Conservation (phyloP, 2,888 invertebrate genomes). For the Brachypterus glaber region DNA sequence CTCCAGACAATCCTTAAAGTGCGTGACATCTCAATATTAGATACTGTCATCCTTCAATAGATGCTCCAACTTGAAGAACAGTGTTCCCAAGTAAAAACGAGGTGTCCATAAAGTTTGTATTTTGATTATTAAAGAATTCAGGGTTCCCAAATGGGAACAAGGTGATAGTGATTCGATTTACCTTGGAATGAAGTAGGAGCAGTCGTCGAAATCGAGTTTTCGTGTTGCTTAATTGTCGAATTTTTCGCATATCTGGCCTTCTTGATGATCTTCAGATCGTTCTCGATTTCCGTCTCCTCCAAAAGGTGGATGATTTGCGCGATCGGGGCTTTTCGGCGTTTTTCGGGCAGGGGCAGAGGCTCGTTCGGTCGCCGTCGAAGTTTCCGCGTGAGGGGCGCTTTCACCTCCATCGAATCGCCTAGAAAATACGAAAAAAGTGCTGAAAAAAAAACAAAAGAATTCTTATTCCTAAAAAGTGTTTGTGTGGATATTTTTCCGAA, state of each 20-base stretch:
- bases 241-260: slow-evolving; percentile 47
- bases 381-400: slow-evolving; percentile 92
- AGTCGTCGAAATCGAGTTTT: background rate
- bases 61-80: too few species aligned
- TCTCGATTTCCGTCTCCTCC: slow-evolving; percentile 82
- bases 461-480: background rate
- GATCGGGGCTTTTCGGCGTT: slow-evolving; percentile 75
- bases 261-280: slow-evolving; percentile 64
- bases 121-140: too few species aligned
- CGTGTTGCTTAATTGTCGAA: slow-evolving; percentile 25
- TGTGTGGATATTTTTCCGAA: too few species aligned
- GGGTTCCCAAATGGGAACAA: too few species aligned
- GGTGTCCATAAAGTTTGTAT: too few species aligned
- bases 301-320: slow-evolving; percentile 77
- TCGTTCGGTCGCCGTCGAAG: slow-evolving; percentile 87
- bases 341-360: slow-evolving; percentile 80
- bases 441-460: background rate
- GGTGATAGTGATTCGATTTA: too few species aligned
- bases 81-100: too few species aligned
- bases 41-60: too few species aligned
- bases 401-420: slow-evolving; percentile 46
- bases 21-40: too few species aligned
- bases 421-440: background rate
- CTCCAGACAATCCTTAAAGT: too few species aligned
- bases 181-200: background rate